Percentiles rank a stretch among this genome's conserved stretches.
Evolutionary conservation across 1,140 invertebrate species (phyloP).

Genomic region (Episyrphus balteatus): DNA sequence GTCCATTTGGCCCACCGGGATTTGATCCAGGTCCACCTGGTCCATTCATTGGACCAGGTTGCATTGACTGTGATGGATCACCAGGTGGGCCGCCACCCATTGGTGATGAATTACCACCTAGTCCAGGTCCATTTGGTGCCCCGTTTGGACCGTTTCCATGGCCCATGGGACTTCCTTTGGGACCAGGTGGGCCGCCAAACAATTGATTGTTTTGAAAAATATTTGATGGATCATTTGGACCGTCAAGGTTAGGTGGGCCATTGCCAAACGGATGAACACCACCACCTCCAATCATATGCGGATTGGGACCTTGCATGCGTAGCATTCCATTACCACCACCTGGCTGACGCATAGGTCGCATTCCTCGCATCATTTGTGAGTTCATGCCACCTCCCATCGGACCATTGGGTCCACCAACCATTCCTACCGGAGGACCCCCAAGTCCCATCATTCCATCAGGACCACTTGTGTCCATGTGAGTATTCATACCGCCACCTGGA

Average conservation of each 20-base stretch:
- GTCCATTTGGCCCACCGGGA: constrained; percentile 36
- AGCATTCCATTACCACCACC: constrained; percentile 30
- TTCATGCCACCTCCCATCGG: constrained; percentile 24
- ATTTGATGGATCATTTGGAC: not conserved
- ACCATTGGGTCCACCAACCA: constrained; percentile 16
- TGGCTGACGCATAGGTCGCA: constrained; percentile 27
- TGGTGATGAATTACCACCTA: constrained; percentile 38
- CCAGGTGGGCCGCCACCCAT: constrained; percentile 40
- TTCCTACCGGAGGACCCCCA: not conserved
- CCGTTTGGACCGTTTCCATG: constrained; percentile 14
- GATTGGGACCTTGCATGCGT: constrained; percentile 36
- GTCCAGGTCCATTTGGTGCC: not conserved
- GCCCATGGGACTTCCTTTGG: constrained; percentile 34
- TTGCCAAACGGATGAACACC: constrained; percentile 21
- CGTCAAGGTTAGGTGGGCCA: not conserved
- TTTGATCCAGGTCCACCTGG: constrained; percentile 26
- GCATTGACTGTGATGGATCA: constrained; percentile 1
- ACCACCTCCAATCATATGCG: constrained; percentile 16
- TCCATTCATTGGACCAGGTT: constrained; percentile 6
- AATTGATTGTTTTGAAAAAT: constrained; percentile 4
- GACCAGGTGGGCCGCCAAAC: constrained; percentile 9
- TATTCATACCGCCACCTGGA: constrained; percentile 30
- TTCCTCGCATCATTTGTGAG: constrained; percentile 34
- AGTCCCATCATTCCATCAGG: constrained; percentile 11
- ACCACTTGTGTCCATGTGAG: constrained; percentile 36